phyloP scores from a whole-genome alignment of 2,888 invertebrate genomes.

The Dryobotodes eremita region DNA sequence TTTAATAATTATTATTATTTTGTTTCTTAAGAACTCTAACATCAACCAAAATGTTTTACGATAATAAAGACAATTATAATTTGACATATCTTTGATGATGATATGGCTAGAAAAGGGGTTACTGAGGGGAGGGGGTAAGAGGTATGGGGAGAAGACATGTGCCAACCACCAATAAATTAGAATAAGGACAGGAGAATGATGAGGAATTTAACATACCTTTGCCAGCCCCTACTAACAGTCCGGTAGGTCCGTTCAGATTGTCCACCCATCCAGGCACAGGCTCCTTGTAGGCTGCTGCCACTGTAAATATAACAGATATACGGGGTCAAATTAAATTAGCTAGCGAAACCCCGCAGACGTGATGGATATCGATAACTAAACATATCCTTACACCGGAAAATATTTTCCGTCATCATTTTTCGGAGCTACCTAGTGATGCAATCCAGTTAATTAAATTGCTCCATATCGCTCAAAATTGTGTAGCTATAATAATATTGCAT shows the following conservation, averaged over 20 bases:
- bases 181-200: background rate
- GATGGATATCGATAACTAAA: too few relatives aligned
- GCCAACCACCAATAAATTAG: background rate
- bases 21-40: too few relatives aligned
- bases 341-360: background rate
- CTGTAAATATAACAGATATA: conserved; percentile 83
- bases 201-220: conserved; percentile 90
- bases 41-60: too few relatives aligned
- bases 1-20: background rate
- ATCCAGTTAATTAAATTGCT: background rate
- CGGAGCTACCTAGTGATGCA: background rate
- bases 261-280: conserved; percentile 97
- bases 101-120: background rate
- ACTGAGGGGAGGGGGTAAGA: too few relatives aligned
- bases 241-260: conserved; percentile 97
- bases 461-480: background rate
- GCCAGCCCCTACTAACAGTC: conserved; percentile 94
- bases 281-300: conserved; percentile 94
- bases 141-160: background rate
- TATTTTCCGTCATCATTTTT: too few relatives aligned
- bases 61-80: background rate
- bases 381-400: too few relatives aligned
- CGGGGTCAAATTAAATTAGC: background rate
- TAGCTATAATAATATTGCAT: too few relatives aligned
- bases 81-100: conserved; percentile 90